Base-by-base conservation (phyloP, 1,140 invertebrate species). In the Stenopsyche tienmushanensis region DNA sequence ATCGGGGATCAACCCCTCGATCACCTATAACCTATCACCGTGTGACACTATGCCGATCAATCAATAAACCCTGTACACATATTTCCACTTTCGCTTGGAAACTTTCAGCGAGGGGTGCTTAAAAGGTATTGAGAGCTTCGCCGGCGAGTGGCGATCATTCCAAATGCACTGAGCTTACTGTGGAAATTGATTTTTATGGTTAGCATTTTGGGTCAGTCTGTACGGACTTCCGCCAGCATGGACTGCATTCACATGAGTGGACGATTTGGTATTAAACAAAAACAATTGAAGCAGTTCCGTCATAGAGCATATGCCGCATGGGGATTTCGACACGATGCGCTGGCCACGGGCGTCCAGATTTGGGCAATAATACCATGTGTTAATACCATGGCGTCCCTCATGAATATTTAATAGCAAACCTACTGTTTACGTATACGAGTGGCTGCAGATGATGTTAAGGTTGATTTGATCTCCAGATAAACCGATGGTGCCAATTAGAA, bases 401-500 rank as follows among this genome's bases (percentile, higher is more conserved):
- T 47, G 44, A 47, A 47, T 47, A 47, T 47, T 47, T 47, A 47
- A 9, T 47, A 47, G 18, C 44, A 18, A 20, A 5, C 7, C 18
- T 8, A 15, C 44, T 15, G 17, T 47, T 34, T 34, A 34, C 29
- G 13, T 34, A 13, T 34, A 13, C 29, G 29, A 34, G 29, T 34
- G 29, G 5, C 29, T 7, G 5, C 5, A 13, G 17, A 47, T 20
- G 44, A 5, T 47, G 17, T 47, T 15, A 20, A 13, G 3, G 44
- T 13, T 47, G 7, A 8, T 5, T 47, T 5, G 10, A 20, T 20
- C 18, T 47, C 44, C 44, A 8, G 10, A 18, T 47, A n/a, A n/a
- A n/a, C n/a, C n/a, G n/a, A n/a, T n/a, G n/a, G n/a, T n/a, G n/a
- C n/a, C n/a, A n/a, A n/a, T n/a, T n/a, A n/a, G n/a, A n/a, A n/a